These are phyloP conservation scores for Dissostichus mawsoni DNA, from an alignment of 2,113 vertebrate species.

Conservation along the genomic window DNA sequence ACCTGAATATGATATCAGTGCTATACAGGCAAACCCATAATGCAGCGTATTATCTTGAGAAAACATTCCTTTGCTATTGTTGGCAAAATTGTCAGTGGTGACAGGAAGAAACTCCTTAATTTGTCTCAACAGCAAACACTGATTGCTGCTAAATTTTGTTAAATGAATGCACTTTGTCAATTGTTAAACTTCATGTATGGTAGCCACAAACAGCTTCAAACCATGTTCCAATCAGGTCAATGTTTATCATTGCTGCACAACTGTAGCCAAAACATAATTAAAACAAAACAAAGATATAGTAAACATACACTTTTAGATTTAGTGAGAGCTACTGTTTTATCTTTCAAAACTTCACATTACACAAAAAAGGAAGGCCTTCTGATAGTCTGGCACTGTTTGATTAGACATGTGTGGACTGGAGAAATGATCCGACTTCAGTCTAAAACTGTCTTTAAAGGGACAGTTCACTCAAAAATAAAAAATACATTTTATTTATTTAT, in stretches of 20 bases:
- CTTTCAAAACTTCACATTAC: slow-evolving; percentile 36
- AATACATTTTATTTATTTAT: too few relatives aligned
- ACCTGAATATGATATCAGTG: slow-evolving; percentile 53
- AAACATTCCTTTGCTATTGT: slow-evolving; percentile 37
- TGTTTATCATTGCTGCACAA: slow-evolving; percentile 49
- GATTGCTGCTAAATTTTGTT: slow-evolving; percentile 40
- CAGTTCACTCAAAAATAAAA: too few relatives aligned
- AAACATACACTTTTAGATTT: slow-evolving; percentile 27
- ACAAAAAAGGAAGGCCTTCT: slow-evolving; percentile 8
- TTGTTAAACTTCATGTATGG: slow-evolving; percentile 25
- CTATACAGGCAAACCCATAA: slow-evolving; percentile 55
- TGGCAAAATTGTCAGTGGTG: slow-evolving; percentile 38
- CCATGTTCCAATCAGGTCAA: neutral
- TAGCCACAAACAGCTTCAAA: slow-evolving; percentile 40
- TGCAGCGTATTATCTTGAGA: slow-evolving; percentile 27
- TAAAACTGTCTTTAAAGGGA: too few relatives aligned
- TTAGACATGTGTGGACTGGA: slow-evolving; percentile 28
- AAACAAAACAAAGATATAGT: slow-evolving; percentile 21
- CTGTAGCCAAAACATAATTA: slow-evolving; percentile 15
- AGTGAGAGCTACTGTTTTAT: slow-evolving; percentile 8
- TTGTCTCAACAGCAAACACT: slow-evolving; percentile 34
- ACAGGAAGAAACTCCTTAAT: slow-evolving; percentile 28
- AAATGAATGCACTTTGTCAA: slow-evolving; percentile 13
- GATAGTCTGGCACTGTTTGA: slow-evolving; percentile 56
- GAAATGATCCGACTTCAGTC: neutral